phyloP scores from a whole-genome alignment of 2,113 vertebrate species.

The Microcebus griseorufus region DNA sequence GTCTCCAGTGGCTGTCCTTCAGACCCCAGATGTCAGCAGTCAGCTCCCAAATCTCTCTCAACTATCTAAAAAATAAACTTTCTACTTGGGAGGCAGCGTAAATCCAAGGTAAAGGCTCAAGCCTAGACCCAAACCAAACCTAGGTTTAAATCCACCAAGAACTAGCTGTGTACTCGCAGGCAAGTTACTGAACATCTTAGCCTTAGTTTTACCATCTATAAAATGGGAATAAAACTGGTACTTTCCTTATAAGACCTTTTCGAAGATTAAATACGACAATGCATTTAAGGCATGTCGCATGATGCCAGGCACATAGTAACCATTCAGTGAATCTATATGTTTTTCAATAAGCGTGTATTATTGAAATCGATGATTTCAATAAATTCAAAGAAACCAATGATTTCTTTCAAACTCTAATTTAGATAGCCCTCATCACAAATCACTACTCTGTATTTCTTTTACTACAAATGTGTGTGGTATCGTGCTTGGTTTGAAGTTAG shows the following conservation, averaged over 20 bases:
- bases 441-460: not conserved
- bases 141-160: not conserved
- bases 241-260: not conserved
- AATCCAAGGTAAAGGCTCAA: not conserved
- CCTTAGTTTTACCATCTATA: not conserved
- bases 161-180: not conserved
- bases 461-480: not conserved
- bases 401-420: not conserved
- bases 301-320: not conserved
- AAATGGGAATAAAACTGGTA: not conserved
- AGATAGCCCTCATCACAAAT: not conserved
- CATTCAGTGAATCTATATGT: not conserved
- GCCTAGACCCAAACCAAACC: not conserved
- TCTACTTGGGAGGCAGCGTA: not conserved
- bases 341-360: not conserved
- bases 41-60: not conserved
- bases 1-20: not conserved
- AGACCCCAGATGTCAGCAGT: not conserved
- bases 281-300: not conserved
- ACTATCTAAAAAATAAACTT: not conserved
- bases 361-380: too few species aligned
- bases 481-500: not conserved
- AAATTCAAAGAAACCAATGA: not conserved
- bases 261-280: not conserved
- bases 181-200: not conserved